phyloP scores from a whole-genome alignment of 2,113 vertebrate genomes.

The Phoenicopterus ruber region DNA sequence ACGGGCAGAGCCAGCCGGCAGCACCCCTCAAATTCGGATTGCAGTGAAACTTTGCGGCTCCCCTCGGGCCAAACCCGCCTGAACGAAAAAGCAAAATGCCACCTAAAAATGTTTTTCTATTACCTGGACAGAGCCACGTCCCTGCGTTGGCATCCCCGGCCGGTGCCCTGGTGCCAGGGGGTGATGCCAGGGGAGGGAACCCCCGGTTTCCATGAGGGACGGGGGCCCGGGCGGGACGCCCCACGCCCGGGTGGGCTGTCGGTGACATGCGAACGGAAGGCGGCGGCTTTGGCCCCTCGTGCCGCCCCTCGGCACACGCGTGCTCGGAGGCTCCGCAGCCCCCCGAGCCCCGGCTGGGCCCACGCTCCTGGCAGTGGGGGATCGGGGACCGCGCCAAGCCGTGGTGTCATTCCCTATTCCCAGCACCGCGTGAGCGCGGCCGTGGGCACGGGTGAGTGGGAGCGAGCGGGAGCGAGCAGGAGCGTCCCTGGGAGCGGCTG shows the following conservation, averaged over 20 bases:
- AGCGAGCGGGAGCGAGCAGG: neutral
- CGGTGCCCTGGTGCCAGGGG: fast-evolving
- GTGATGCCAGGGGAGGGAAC: neutral
- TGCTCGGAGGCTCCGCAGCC: neutral
- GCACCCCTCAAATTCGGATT: neutral
- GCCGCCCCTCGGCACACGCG: neutral
- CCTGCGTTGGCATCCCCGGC: fast-evolving
- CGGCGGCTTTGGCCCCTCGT: neutral
- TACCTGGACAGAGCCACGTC: neutral
- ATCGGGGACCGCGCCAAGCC: neutral
- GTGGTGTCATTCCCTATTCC: neutral
- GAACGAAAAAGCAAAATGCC: neutral
- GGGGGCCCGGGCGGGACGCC: fast-evolving
- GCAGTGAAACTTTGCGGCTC: neutral
- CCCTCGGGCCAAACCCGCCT: neutral
- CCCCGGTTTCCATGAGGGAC: fast-evolving
- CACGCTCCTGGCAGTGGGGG: fast-evolving
- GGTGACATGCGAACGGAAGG: neutral
- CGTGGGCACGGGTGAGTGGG: no score
- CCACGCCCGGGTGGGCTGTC: fast-evolving
- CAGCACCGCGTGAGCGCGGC: neutral
- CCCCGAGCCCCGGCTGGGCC: neutral
- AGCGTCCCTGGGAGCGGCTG: neutral
- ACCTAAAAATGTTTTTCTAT: fast-evolving
- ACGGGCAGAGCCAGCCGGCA: neutral